Evolutionary conservation across 2,888 invertebrate species (phyloP), one percentile per base, ranked within the genome.

Genomic region (Bugulina stolonifera): DNA sequence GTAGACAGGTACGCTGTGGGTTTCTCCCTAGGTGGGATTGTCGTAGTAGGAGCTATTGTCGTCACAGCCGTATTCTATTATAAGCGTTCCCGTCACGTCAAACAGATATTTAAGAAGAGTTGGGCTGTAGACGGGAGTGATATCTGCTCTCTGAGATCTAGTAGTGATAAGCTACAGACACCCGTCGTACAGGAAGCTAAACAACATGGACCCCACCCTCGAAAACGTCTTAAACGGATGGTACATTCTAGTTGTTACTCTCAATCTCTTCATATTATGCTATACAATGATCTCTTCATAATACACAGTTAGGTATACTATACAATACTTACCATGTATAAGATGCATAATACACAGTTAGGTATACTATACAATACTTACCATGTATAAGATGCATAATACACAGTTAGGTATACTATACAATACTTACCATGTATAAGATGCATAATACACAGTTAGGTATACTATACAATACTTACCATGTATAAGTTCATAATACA

Each of bases 161-260:
- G 5, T 18, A 64, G 29, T 14, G 27, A 14, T 2, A 34, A 34
- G 22, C 2, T 14, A 14, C 64, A 64, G n/a, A 29, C 64, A 10
- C 64, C 64, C 10, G 27, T 64, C 64, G 14, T 25, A 14, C 25
- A 64, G 18, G 27, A 64, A 34, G 29, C 27, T 14, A 43, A 43
- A 10, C 43, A 43, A 43, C 43, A 43, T 43, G 43, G 43, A 43
- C 10, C 10, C 18, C 43, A 43, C 43, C 64, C 29, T 32, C 29
- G 64, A 2, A 64, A 64, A n/a, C 64, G 64, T 64, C 64, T 64
- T 32, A 64, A 27, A 25, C 27, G 64, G n/a, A 64, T 64, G 64
- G 64, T 64, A 64, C 5, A 25, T 5, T 14, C 23, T 10, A 25
- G 10, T 25, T 23, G 57, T 57, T 57, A n/a, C n/a, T n/a, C n/a